Evolutionary conservation across 1,140 invertebrate genomes (phyloP).

Genomic region (Parasteatoda tepidariorum): DNA sequence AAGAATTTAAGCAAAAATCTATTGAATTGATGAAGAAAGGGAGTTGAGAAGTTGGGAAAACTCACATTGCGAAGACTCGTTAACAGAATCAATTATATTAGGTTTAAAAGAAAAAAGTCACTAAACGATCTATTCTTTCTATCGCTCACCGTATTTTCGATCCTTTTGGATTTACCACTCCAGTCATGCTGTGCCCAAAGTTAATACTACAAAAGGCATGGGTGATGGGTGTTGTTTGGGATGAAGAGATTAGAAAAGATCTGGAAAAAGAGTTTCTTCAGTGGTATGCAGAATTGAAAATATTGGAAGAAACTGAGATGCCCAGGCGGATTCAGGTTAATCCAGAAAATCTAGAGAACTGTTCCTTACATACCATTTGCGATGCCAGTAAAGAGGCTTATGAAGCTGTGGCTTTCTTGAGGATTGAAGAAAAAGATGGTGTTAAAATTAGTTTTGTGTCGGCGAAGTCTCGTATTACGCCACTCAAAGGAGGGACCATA

Average conservation of each 20-base stretch:
- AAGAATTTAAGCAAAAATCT: background rate
- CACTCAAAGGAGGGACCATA: background rate
- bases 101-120: background rate
- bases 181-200: constrained; percentile 12
- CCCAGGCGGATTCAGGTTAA: constrained; percentile 1
- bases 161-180: background rate
- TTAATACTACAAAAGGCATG: constrained; percentile 11
- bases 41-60: constrained; percentile 21
- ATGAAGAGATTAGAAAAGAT: background rate
- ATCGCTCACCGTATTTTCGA: background rate
- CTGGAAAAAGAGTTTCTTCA: constrained; percentile 6
- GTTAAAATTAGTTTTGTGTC: constrained; percentile 10
- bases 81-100: background rate
- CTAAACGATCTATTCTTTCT: constrained; percentile 20
- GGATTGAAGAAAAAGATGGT: background rate
- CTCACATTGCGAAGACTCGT: background rate
- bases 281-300: constrained; percentile 4
- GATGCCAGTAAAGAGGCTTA: constrained; percentile 61
- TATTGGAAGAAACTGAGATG: constrained; percentile 28
- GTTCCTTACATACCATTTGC: constrained; percentile 51
- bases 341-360: background rate
- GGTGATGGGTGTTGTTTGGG: background rate
- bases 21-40: background rate
- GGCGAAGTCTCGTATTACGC: constrained; percentile 41
- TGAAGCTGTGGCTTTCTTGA: constrained; percentile 49